A percentile compares a stretch with the other conserved stretches of the same genome.
phyloP scores from a whole-genome alignment of 2,888 invertebrate genomes.

The Polietes domitor region DNA sequence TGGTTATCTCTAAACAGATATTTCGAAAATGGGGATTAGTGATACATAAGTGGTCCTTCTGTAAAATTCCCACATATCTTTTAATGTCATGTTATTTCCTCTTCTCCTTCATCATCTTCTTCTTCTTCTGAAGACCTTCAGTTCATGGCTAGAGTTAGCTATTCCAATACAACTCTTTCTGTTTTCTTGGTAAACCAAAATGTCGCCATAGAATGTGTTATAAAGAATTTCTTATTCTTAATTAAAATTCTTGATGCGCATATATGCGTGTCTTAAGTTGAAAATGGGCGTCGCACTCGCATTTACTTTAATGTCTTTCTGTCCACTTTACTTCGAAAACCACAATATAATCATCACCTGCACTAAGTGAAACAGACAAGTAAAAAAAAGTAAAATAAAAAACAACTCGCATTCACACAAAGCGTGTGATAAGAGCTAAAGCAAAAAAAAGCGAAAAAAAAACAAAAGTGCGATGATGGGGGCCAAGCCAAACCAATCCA shows the following conservation, averaged over 20 bases:
- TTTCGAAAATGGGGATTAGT: too few species aligned
- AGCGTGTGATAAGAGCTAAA: constrained; percentile 6
- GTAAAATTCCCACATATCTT: background rate
- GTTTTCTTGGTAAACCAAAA: background rate
- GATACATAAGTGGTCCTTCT: too few species aligned
- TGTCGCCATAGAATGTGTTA: background rate
- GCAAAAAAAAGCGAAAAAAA: background rate
- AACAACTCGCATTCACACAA: background rate
- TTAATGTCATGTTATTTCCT: background rate
- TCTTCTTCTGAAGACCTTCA: background rate
- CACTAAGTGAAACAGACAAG: background rate
- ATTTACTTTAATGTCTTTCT: background rate
- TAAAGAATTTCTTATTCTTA: background rate
- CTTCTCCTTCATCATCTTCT: too few species aligned
- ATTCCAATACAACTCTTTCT: background rate
- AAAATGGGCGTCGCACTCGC: too few species aligned
- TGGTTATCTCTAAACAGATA: too few species aligned
- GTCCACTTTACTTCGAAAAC: background rate
- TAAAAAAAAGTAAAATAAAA: background rate
- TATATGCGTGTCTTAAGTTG: background rate
- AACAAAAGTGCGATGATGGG: background rate
- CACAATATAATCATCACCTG: background rate
- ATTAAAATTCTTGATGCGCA: background rate
- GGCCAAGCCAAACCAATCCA: background rate
- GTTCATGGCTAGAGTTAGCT: background rate